These are phyloP conservation scores for Macrosiphum euphorbiae DNA, from an alignment of 2,888 invertebrate species.

Conservation along the genomic window DNA sequence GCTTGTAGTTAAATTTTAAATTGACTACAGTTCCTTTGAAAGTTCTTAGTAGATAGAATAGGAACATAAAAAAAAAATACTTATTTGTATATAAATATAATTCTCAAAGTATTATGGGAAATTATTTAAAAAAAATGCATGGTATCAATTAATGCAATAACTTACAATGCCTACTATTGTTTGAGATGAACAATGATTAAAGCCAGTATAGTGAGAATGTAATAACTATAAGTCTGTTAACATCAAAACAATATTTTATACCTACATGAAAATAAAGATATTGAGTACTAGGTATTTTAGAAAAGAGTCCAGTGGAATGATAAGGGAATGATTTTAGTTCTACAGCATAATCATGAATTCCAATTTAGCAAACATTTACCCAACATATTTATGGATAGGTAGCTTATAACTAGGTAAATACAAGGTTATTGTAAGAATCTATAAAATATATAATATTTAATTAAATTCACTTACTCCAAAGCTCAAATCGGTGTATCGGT, in stretches of 20 bases:
- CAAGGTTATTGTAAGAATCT: conserved; percentile 30
- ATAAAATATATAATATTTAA: not conserved
- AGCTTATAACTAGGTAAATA: conserved; percentile 1
- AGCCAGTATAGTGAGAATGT: not conserved
- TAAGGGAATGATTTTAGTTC: not conserved
- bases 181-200: not conserved
- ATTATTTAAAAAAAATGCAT: not conserved
- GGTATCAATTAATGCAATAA: not conserved
- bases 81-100: not conserved
- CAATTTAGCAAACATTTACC: not conserved
- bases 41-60: not conserved
- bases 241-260: not conserved
- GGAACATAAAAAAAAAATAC: not conserved
- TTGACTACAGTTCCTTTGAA: not conserved
- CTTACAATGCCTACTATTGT: not conserved
- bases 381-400: not conserved
- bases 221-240: not conserved
- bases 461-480: conserved; percentile 18
- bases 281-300: not conserved
- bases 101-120: not conserved
- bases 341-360: not conserved
- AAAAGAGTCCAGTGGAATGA: not conserved
- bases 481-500: conserved; percentile 21
- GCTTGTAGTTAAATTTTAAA: not conserved
- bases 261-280: not conserved